These are phyloP conservation scores for Euthynnus affinis DNA, from an alignment of 2,797 vertebrate genomes.

Conservation along the genomic window DNA sequence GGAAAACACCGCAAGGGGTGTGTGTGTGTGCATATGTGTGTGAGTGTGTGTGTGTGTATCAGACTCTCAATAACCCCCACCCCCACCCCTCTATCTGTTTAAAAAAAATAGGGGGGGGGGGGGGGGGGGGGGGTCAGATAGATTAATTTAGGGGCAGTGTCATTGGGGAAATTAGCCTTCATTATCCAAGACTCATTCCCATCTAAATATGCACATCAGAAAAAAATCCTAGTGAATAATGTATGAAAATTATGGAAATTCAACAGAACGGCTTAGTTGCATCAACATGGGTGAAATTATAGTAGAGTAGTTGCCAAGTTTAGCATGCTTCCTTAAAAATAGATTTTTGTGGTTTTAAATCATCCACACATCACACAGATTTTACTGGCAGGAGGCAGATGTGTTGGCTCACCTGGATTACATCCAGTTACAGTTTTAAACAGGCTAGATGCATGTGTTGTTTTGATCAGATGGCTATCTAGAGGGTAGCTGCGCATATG, in stretches of 20 bases:
- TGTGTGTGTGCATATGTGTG: constrained; percentile 38
- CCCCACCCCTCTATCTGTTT: background rate
- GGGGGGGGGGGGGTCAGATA: constrained; percentile 38
- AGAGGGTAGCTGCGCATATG: background rate
- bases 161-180: constrained; percentile 63
- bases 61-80: constrained; percentile 26
- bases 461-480: background rate
- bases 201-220: constrained; percentile 57
- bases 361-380: background rate
- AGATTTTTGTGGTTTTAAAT: background rate
- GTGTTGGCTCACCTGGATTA: background rate
- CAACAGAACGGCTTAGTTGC: constrained; percentile 24
- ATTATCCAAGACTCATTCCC: constrained; percentile 41
- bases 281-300: constrained; percentile 9
- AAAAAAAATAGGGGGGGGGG: constrained; percentile 18
- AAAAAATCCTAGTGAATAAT: constrained; percentile 63
- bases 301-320: background rate
- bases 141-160: constrained; percentile 44
- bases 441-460: background rate
- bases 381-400: background rate
- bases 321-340: background rate
- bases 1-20: constrained; percentile 81
- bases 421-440: background rate
- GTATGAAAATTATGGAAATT: constrained; percentile 67
- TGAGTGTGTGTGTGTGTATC: constrained; percentile 4